These are phyloP conservation scores for Halichoerus grypus DNA, from an alignment of 2,113 vertebrate genomes.

Conservation along the genomic window DNA sequence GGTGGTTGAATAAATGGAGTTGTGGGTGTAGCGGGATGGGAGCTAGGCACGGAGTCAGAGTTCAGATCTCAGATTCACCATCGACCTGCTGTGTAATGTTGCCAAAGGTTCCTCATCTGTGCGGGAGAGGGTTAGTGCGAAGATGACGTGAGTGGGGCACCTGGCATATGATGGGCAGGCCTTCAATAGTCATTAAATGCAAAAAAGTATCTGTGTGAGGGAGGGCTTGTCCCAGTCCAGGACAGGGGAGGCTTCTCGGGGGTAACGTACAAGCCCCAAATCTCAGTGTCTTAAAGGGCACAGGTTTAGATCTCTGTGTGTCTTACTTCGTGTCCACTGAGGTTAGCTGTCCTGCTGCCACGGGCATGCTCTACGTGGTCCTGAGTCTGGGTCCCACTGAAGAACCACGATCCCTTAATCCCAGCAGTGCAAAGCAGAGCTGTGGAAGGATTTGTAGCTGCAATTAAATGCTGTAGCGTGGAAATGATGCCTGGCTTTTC, in stretches of 20 bases:
- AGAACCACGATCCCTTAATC: not conserved
- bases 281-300: not conserved
- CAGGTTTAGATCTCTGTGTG: not conserved
- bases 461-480: not conserved
- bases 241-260: not conserved
- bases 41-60: not conserved
- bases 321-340: not conserved
- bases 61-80: not conserved
- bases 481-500: not conserved
- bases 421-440: not conserved
- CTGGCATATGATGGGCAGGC: not conserved
- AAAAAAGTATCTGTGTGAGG: not conserved
- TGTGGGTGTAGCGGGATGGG: not conserved
- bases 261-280: not conserved
- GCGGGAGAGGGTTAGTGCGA: not conserved
- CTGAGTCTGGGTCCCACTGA: not conserved
- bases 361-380: not conserved
- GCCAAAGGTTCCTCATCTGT: not conserved
- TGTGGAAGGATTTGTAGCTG: not conserved
- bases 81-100: not conserved
- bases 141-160: not conserved
- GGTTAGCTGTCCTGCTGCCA: not conserved
- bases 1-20: slow-evolving; percentile 19
- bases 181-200: not conserved
- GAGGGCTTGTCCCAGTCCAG: not conserved